Conservation (phyloP, 2,113 vertebrate genomes). For the Pelecanus crispus region DNA sequence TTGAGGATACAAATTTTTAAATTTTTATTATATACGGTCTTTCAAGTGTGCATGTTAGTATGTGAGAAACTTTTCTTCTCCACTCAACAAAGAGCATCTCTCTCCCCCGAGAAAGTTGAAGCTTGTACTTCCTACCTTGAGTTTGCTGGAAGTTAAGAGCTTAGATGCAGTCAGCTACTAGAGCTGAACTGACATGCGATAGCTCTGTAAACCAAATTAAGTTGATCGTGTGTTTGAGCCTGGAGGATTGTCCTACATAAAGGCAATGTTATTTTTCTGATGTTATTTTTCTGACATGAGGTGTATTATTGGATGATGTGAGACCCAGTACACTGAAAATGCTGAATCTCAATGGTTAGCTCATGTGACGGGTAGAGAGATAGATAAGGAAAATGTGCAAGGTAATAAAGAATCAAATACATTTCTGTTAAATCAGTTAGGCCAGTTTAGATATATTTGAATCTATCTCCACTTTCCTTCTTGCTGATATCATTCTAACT, state of each 20-base stretch:
- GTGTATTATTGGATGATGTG: not conserved
- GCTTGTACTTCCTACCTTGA: not conserved
- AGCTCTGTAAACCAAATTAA: not conserved
- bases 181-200: not conserved
- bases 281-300: not conserved
- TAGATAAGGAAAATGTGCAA: not conserved
- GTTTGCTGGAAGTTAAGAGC: not conserved
- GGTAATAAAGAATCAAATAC: not conserved
- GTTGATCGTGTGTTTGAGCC: not conserved
- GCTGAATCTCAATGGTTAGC: not conserved
- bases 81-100: not conserved
- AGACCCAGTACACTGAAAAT: not conserved
- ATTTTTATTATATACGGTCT: not conserved
- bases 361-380: not conserved
- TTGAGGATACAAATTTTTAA: not conserved
- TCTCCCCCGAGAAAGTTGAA: rapidly evolving
- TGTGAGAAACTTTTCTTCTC: not conserved
- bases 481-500: not conserved
- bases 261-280: not conserved
- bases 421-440: not conserved
- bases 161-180: not conserved
- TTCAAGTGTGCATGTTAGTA: not conserved
- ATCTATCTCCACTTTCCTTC: not conserved
- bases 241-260: not conserved
- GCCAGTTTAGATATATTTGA: not conserved